Conservation (phyloP, 92 coral and sea anemone genomes). For the Hydrozoanthus gracilis region DNA sequence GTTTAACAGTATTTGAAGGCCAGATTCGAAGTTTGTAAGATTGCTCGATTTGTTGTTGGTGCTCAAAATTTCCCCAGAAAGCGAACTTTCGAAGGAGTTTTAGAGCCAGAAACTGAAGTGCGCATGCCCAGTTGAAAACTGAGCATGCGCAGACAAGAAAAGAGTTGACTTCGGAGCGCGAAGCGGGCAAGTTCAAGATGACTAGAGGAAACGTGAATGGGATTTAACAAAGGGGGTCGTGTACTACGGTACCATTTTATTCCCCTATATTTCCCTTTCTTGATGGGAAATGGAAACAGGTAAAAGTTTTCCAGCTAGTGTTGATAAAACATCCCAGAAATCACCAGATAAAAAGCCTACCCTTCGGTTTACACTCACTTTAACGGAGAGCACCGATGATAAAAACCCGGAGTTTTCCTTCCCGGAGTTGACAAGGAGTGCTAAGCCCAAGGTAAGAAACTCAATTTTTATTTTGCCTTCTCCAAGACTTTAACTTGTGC, state of each 20-base stretch:
- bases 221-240: constrained; percentile 79
- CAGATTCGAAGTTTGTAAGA: constrained; percentile 88
- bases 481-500: neutral
- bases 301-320: constrained; percentile 76
- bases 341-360: constrained; percentile 66
- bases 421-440: constrained; percentile 82
- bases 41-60: constrained; percentile 96
- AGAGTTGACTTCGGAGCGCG: constrained; percentile 89
- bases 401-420: constrained; percentile 97
- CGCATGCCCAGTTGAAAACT: constrained; percentile 93
- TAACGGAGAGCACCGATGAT: constrained; percentile 91
- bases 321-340: constrained; percentile 70
- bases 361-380: constrained; percentile 86
- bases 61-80: constrained; percentile 80
- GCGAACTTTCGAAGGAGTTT: constrained; percentile 78
- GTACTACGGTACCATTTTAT: constrained; percentile 71
- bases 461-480: neutral
- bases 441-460: constrained; percentile 65
- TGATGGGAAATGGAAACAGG: constrained; percentile 96
- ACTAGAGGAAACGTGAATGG: constrained; percentile 77
- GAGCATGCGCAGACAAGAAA: constrained; percentile 97
- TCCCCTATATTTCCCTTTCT: constrained; percentile 66
- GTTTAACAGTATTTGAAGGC: constrained; percentile 70
- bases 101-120: constrained; percentile 77
- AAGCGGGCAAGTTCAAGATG: constrained; percentile 99